Conservation (phyloP, 2,888 invertebrate genomes). For the Machimus atricapillus region DNA sequence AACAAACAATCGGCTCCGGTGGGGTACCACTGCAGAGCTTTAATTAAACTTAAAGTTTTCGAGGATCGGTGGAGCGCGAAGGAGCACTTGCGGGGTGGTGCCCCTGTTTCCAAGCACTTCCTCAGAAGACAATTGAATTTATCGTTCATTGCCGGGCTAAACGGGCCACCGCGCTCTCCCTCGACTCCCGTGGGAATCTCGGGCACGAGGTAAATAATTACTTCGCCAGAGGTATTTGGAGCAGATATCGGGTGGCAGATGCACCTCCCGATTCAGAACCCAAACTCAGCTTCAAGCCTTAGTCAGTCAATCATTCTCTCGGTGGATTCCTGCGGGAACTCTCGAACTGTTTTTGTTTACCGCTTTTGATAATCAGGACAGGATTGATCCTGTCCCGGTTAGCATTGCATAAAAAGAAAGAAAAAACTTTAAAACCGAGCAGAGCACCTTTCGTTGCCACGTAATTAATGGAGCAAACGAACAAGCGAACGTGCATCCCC, state of each 20-base stretch:
- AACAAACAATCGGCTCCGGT: slow-evolving; percentile 3
- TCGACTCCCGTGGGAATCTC: neutral
- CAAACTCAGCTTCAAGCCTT: neutral
- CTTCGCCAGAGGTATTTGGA: neutral
- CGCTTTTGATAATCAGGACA: neutral
- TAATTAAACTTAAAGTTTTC: slow-evolving; percentile 12
- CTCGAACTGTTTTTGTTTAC: neutral
- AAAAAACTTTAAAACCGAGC: neutral
- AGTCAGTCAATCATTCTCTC: neutral
- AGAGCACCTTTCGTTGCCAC: neutral
- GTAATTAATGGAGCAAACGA: slow-evolving; percentile 10
- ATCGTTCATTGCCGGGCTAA: slow-evolving; percentile 9
- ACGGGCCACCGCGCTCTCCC: neutral
- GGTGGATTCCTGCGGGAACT: neutral
- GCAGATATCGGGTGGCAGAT: neutral
- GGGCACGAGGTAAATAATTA: neutral
- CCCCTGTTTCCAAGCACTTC: neutral
- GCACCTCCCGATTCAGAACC: neutral
- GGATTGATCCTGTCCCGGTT: neutral
- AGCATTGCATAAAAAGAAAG: neutral
- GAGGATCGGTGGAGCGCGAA: neutral
- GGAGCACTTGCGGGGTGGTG: neutral
- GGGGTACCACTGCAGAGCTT: slow-evolving; percentile 3
- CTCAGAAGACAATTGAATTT: slow-evolving; percentile 6
- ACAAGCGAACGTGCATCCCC: neutral